Evolutionary conservation across 2,888 invertebrate species (phyloP), one percentile per base, ranked within the genome.

Genomic region (Chrysolina haemoptera): DNA sequence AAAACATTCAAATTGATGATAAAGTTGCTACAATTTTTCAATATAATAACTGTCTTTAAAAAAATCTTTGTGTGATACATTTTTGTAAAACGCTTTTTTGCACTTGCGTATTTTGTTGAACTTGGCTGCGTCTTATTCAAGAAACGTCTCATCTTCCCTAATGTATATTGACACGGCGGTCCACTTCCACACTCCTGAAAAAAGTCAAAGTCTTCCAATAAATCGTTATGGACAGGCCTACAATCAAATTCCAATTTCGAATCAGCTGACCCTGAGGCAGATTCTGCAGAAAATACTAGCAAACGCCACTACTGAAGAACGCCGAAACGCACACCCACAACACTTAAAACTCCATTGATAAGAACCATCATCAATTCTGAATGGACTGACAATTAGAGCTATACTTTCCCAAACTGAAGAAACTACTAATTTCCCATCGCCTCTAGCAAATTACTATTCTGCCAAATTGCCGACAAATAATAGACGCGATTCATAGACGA

Each of bases 291-390:
- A 27, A 59, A 22, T 59, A 59, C 27, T 59, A 35, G 59, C 59
- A 69, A 68, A 9, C 35, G 62, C 68, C 62, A 68, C 69, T 70
- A 70, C 63, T 70, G 63, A 27, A 59, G 18, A 63, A 70, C 12
- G 69, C 71, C 69, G 62, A 69, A 73, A 66, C 43, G 74, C 78
- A 78, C 80, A 75, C 79, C 80, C 76, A 79, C 79, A 64, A 75
- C 77, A 78, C 78, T 78, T 78, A 80, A 80, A 78, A 78, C 5
- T 79, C 78, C 79, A 80, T 80, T 80, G 79, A 80, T 79, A 78
- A 80, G 79, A 77, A 73, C 70, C 65, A 71, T 70, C 75, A 73
- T 74, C 71, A 69, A 59, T 72, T 69, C 71, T 78, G 77, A 80
- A 80, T 79, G 80, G 79, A 79, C 78, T 53, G 78, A 53, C 74